Percentiles rank a stretch among this genome's conserved stretches.
These are phyloP conservation scores for Sarcophaga subvicina DNA, from an alignment of 2,888 invertebrate genomes.

Conservation along the genomic window DNA sequence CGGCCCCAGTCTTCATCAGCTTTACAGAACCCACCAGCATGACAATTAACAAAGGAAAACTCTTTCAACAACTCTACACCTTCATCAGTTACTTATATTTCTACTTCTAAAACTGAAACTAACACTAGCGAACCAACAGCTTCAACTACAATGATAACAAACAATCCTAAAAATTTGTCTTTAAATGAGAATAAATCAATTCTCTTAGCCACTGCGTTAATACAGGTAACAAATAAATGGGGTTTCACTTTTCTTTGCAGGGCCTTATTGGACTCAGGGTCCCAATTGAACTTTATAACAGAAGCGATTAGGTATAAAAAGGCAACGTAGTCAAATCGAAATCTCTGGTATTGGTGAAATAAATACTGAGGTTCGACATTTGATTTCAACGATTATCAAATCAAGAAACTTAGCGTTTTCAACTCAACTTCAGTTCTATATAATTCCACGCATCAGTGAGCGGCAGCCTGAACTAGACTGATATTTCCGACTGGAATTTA, in stretches of 20 bases:
- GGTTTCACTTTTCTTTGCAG: neutral
- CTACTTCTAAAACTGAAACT: neutral
- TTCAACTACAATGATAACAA: too few species aligned
- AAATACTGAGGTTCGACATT: conserved; percentile 15
- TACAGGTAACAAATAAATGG: conserved; percentile 1
- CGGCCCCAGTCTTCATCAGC: neutral
- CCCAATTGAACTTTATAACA: conserved; percentile 41
- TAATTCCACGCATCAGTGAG: neutral
- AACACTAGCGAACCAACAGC: too few species aligned
- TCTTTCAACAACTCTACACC: too few species aligned
- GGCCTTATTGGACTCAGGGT: conserved; percentile 35
- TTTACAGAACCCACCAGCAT: neutral
- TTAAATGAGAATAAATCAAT: neutral
- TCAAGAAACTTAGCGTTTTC: neutral
- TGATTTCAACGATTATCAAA: conserved; percentile 6
- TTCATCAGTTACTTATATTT: neutral
- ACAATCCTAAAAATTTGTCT: too few species aligned
- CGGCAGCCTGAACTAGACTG: neutral
- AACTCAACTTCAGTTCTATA: neutral
- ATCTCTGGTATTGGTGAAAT: too few species aligned
- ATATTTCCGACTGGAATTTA: neutral
- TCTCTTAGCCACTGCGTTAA: neutral
- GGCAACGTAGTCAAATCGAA: neutral
- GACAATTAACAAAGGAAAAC: neutral
- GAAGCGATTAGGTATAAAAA: conserved; percentile 36